Evolutionary conservation across 1,140 invertebrate genomes (phyloP).

Genomic region (Sycophaga agraensis): DNA sequence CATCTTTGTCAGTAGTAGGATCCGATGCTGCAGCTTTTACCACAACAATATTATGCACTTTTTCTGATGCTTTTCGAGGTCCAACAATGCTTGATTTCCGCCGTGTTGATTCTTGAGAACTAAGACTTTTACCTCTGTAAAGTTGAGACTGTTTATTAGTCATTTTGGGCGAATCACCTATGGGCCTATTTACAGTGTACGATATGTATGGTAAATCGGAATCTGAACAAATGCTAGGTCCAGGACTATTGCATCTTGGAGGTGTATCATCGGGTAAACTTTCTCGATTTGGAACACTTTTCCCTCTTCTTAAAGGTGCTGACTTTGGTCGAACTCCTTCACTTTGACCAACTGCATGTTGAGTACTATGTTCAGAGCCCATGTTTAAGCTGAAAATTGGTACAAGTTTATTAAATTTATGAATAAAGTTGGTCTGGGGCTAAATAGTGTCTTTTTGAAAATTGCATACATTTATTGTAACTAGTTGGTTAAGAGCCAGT

Average conservation of each 20-base stretch:
- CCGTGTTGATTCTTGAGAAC: slow-evolving; percentile 44
- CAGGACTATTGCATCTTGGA: slow-evolving; percentile 74
- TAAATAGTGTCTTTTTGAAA: no score
- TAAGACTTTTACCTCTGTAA: slow-evolving; percentile 51
- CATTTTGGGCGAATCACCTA: slow-evolving; percentile 81
- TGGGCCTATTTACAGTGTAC: slow-evolving; percentile 89
- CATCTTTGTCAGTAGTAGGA: slow-evolving; percentile 71
- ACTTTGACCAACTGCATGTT: slow-evolving; percentile 36
- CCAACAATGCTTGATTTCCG: slow-evolving; percentile 44
- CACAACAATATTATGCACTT: slow-evolving; percentile 76
- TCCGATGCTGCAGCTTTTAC: slow-evolving; percentile 72
- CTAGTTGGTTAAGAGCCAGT: no score
- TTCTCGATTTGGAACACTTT: slow-evolving; percentile 61
- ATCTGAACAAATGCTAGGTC: slow-evolving; percentile 84
- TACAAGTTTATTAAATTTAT: no score
- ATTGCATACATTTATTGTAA: no score
- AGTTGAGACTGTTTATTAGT: slow-evolving; percentile 62
- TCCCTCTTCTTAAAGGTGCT: slow-evolving; percentile 56
- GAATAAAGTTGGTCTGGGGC: no score
- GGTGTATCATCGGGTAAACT: slow-evolving; percentile 57
- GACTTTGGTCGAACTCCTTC: slow-evolving; percentile 38
- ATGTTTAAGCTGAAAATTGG: slow-evolving; percentile 41
- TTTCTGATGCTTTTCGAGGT: slow-evolving; percentile 43
- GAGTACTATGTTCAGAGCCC: slow-evolving; percentile 65
- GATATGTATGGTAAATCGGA: slow-evolving; percentile 92